Percentiles rank a stretch among this genome's conserved stretches.
Evolutionary conservation across 1,140 invertebrate species (phyloP).

Genomic region (Cephus cinctus): DNA sequence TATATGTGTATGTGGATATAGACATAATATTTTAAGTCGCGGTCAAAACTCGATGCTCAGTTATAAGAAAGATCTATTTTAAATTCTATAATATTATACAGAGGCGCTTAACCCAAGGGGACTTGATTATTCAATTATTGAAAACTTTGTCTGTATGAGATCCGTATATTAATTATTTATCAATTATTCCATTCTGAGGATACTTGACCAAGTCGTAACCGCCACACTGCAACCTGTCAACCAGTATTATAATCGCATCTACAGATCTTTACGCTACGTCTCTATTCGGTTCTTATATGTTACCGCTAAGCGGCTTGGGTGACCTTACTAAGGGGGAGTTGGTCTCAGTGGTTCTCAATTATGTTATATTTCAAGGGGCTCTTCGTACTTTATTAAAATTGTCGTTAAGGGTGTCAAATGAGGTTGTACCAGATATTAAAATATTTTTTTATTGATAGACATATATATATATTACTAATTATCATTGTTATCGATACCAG

Average conservation of each 20-base stretch:
- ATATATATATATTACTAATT: too few relatives aligned
- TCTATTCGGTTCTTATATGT: conserved; percentile 34
- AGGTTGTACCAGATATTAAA: too few relatives aligned
- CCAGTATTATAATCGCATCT: conserved; percentile 34
- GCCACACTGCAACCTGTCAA: conserved; percentile 13
- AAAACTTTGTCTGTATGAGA: background rate
- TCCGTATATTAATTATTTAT: too few relatives aligned
- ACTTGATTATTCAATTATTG: background rate
- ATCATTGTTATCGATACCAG: too few relatives aligned
- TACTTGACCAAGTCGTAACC: conserved; percentile 15
- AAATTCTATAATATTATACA: background rate
- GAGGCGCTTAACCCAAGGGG: background rate
- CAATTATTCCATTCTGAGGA: too few relatives aligned
- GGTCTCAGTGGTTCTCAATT: conserved; percentile 32
- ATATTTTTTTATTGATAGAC: background rate
- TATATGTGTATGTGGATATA: too few relatives aligned
- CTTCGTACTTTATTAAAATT: background rate
- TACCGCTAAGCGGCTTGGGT: conserved; percentile 26
- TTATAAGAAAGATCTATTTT: too few relatives aligned
- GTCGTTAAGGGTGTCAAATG: too few relatives aligned
- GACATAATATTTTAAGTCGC: too few relatives aligned
- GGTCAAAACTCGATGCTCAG: too few relatives aligned
- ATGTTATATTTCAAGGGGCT: background rate
- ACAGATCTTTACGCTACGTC: conserved; percentile 37
- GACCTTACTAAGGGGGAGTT: conserved; percentile 38